Evolutionary conservation across 2,888 invertebrate genomes (phyloP).

Genomic region (Pseudeuparius sepicola): DNA sequence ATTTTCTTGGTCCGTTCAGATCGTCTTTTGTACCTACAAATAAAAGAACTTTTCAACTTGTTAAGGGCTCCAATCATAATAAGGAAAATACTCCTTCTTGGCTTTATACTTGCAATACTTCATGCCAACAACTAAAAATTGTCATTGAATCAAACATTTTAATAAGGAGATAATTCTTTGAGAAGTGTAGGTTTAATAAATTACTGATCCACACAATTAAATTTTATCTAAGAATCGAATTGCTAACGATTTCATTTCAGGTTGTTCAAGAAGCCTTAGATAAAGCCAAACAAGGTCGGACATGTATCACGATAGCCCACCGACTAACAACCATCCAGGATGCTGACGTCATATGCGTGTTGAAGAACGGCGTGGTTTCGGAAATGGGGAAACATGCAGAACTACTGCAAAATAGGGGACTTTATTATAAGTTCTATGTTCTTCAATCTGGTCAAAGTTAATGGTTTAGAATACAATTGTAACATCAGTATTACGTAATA

Average conservation of each 20-base stretch:
- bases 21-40: no score
- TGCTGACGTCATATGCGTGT: conserved; percentile 66
- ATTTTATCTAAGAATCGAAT: conserved; percentile 2
- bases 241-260: conserved; percentile 40
- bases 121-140: no score
- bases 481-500: no score
- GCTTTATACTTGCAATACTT: no score
- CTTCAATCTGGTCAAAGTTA: conserved; percentile 26
- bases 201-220: conserved; percentile 6
- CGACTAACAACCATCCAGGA: conserved; percentile 74
- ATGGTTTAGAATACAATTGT: no score
- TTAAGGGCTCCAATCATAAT: no score
- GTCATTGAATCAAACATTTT: no score
- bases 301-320: conserved; percentile 81
- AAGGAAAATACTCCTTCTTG: no score
- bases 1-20: no score
- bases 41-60: no score
- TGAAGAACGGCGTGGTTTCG: conserved; percentile 56
- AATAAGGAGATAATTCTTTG: no score
- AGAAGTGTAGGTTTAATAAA: no score
- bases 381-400: conserved; percentile 63
- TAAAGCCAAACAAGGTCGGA: conserved; percentile 67
- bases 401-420: conserved; percentile 51
- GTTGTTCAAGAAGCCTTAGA: conserved; percentile 83
- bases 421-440: conserved; percentile 49